Base-by-base conservation (phyloP, 1,140 invertebrate genomes). In the Camponotus vicinus region DNA sequence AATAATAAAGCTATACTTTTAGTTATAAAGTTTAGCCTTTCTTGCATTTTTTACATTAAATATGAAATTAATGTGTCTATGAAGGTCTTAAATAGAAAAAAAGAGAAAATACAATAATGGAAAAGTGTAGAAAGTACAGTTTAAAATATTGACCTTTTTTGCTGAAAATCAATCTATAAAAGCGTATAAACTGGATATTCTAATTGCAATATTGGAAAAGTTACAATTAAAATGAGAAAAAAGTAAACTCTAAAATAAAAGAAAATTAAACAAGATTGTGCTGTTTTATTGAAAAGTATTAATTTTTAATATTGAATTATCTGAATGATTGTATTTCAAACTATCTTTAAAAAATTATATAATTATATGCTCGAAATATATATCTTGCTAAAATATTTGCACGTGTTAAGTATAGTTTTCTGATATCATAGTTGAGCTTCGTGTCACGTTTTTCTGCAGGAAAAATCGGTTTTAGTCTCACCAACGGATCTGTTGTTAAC, bases 401-500 rank as follows among this genome's bases (percentile, higher is more conserved):
- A 52, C 7, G 9, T 69, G 15, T 79, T 69, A 55, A 52, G 34
- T 15, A 11, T 37, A 42, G 8, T 37, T 37, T 0, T 37, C 45
- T 40, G 34, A 55, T 69, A 69, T 55, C 8, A 18, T 69, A 27
- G 11, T 52, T 67, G 45, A 79, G 37, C 27, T 79, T 79, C 37
- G 27, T 21, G 15, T 59, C 32, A 59, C 49, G 21, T 71, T 82
- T 82, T 42, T 71, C 37, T 21, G 4, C 7, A 5, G 21, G 15
- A 82, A 59, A 71, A 59, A 71, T 70, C 37, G 37, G 64, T 21
- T 57, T 32, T 3, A 59, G 11, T 61, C 34, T 82, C 61, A 21
- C 13, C 37, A 2, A 45, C 37, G 67, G 21, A 82, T 78, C 15
- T 34, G 27, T 66, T n/a, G 42, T 64, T 52, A 66, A 55, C 32